Percentiles rank a stretch among this genome's conserved stretches.
These are phyloP conservation scores for Halichoerus grypus DNA, from an alignment of 2,113 vertebrate genomes.

Conservation along the genomic window DNA sequence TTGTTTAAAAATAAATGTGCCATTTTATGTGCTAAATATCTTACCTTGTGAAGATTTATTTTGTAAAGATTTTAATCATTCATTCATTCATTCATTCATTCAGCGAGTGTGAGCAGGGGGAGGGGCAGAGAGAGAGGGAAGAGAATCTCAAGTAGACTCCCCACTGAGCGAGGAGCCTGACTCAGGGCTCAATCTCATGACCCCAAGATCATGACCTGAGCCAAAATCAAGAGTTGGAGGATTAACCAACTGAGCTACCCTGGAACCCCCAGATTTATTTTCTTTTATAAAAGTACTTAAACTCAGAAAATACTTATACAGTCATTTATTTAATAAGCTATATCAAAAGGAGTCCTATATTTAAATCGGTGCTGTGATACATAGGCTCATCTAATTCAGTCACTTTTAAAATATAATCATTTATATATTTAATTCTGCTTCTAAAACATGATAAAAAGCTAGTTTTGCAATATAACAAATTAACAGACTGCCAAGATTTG, in stretches of 20 bases:
- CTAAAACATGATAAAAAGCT: neutral
- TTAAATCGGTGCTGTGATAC: neutral
- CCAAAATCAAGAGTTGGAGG: neutral
- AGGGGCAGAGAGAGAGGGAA: neutral
- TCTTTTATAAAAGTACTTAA: neutral
- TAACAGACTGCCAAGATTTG: neutral
- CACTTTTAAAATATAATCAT: neutral
- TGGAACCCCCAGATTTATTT: neutral
- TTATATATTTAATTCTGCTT: neutral
- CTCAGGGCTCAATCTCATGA: neutral
- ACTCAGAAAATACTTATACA: neutral
- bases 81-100: neutral
- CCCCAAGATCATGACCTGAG: neutral
- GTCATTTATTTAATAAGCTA: neutral
- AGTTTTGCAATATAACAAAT: neutral
- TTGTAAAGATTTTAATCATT: neutral
- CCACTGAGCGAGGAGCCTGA: neutral
- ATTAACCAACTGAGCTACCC: neutral
- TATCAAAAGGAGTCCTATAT: neutral
- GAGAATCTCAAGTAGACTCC: neutral
- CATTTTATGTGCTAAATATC: neutral
- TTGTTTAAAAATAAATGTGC: neutral
- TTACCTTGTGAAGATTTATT: conserved; percentile 24
- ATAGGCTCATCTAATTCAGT: neutral
- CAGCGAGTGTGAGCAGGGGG: neutral